Percentiles rank a stretch among this genome's conserved stretches.
Evolutionary conservation across 2,113 vertebrate genomes (phyloP).

Genomic region (Melanerpes aurifrons): DNA sequence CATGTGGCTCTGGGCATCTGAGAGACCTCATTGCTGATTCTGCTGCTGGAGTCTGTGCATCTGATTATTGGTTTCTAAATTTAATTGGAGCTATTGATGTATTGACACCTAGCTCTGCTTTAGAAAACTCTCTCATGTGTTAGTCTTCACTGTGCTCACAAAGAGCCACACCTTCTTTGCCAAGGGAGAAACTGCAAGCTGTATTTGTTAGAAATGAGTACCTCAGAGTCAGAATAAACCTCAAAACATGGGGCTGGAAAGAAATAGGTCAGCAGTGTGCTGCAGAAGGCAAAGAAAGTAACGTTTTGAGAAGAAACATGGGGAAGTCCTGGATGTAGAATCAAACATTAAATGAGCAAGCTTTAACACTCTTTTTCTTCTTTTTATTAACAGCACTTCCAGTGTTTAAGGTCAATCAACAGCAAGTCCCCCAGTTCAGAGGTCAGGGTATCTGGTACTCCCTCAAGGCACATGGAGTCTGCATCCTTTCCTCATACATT

Average conservation of each 20-base stretch:
- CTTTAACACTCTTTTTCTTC: background rate
- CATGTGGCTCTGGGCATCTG: background rate
- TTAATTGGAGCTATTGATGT: background rate
- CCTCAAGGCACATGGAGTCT: background rate
- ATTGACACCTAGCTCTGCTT: background rate
- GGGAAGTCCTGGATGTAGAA: background rate
- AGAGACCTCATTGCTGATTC: background rate
- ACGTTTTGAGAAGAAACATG: background rate
- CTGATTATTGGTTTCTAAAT: background rate
- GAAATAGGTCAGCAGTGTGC: background rate
- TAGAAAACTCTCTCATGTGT: background rate
- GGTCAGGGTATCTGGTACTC: background rate
- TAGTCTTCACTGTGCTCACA: background rate
- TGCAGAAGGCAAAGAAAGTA: background rate
- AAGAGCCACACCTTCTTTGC: background rate
- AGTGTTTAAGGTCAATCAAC: conserved; percentile 4
- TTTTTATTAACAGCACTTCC: conserved; percentile 26
- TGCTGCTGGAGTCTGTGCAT: background rate
- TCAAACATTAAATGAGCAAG: background rate
- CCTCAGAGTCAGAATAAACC: background rate
- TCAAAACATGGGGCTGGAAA: background rate
- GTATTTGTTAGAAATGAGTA: background rate
- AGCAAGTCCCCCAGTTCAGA: background rate
- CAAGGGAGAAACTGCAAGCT: background rate
- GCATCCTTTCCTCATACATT: background rate